Conservation (phyloP, 1,140 invertebrate genomes). For the Pogonognathellus flavescens region DNA sequence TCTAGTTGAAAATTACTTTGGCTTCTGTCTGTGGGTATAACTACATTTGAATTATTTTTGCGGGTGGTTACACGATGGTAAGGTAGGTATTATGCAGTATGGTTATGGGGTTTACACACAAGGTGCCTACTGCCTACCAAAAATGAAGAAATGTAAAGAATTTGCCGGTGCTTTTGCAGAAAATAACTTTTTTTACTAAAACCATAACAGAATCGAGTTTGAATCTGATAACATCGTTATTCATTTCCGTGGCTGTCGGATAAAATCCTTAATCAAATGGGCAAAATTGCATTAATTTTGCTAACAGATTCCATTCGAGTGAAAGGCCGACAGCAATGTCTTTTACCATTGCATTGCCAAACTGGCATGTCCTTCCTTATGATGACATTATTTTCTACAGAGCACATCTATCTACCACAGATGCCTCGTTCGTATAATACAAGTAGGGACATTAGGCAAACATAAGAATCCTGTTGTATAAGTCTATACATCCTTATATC, state of each 20-base stretch:
- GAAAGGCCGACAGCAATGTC: background rate
- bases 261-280: slow-evolving; percentile 47
- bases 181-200: background rate
- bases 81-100: background rate
- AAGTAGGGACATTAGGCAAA: no score
- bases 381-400: background rate
- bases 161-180: slow-evolving; percentile 33
- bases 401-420: slow-evolving; percentile 18
- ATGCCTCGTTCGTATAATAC: background rate
- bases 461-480: no score
- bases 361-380: background rate
- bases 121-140: background rate
- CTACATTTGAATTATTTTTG: no score
- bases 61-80: background rate
- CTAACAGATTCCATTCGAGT: slow-evolving; percentile 16
- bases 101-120: background rate
- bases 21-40: no score
- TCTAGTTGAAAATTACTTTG: no score
- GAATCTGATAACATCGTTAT: slow-evolving; percentile 45
- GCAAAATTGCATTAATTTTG: slow-evolving; percentile 43
- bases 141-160: slow-evolving; percentile 19
- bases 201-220: slow-evolving; percentile 22
- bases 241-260: slow-evolving; percentile 26
- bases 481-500: no score
- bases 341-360: no score